Conservation (phyloP, 92 coral and sea anemone species). For the Pocillopora meandrina region DNA sequence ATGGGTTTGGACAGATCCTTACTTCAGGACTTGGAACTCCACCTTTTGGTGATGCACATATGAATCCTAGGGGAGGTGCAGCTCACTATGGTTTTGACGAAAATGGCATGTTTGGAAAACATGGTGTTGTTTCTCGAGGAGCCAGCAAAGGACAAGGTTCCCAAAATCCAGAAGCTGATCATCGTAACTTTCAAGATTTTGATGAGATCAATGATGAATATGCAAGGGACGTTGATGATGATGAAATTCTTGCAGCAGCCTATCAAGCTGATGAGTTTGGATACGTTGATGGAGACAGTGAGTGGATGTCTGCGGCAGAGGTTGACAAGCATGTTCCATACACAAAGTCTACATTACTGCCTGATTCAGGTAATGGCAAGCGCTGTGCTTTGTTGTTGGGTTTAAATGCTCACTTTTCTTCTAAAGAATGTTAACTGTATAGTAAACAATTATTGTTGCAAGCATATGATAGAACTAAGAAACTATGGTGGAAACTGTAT, state of each 20-base stretch:
- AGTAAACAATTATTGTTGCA: too few species aligned
- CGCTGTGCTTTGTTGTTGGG: too few species aligned
- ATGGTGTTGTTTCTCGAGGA: conserved; percentile 28
- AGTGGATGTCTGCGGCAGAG: neutral
- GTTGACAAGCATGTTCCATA: conserved; percentile 1
- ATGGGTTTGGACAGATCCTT: conserved; percentile 19
- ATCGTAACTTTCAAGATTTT: neutral
- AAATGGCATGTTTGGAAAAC: neutral
- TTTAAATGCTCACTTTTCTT: too few species aligned
- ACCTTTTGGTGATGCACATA: conserved; percentile 8
- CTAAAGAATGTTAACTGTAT: too few species aligned
- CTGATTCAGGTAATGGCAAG: conserved; percentile 7
- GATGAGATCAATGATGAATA: conserved; percentile 11
- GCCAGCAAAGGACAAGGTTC: neutral
- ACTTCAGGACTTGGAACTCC: conserved; percentile 28
- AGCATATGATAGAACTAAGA: too few species aligned
- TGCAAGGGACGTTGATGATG: conserved; percentile 10
- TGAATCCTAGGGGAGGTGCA: conserved; percentile 1
- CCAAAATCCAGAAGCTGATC: conserved; percentile 5
- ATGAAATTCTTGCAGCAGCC: conserved; percentile 34
- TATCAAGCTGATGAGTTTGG: conserved; percentile 31
- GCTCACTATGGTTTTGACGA: conserved; percentile 7
- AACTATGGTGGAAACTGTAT: too few species aligned
- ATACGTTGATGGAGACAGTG: neutral
- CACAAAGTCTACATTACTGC: neutral